Evolutionary conservation across 1,140 invertebrate genomes (phyloP).

Genomic region (Musca vetustissima): DNA sequence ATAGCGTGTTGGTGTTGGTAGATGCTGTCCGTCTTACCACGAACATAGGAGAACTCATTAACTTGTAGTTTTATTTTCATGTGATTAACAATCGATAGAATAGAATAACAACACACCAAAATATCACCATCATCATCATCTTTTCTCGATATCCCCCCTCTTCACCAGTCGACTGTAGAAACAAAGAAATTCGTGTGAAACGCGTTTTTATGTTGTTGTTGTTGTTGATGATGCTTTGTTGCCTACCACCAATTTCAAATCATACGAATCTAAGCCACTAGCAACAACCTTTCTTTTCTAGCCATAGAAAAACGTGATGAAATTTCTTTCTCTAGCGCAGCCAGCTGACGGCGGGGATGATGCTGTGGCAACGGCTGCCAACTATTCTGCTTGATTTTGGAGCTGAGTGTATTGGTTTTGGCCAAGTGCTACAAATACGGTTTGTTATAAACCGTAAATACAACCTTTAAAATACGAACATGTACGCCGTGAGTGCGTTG

Average conservation of each 20-base stretch:
- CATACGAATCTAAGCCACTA: not conserved
- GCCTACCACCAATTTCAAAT: not conserved
- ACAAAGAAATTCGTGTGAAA: constrained; percentile 12
- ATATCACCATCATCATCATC: not conserved
- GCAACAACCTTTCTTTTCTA: constrained; percentile 14
- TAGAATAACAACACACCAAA: constrained; percentile 12
- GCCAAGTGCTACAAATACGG: constrained; percentile 22
- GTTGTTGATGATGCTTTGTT: not conserved
- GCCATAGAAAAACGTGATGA: constrained; percentile 16
- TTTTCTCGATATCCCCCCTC: too few relatives aligned
- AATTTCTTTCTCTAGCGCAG: not conserved
- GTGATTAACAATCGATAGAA: constrained; percentile 19
- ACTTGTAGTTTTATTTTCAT: constrained; percentile 21
- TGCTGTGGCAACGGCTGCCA: not conserved
- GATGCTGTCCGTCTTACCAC: not conserved
- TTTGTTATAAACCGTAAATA: constrained; percentile 12
- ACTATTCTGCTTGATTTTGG: not conserved
- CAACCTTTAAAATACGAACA: constrained; percentile 13
- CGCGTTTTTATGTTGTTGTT: constrained; percentile 15
- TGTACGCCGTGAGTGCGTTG: not conserved
- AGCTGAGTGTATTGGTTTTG: not conserved
- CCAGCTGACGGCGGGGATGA: not conserved
- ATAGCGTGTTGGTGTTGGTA: not conserved
- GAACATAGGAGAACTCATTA: constrained; percentile 23
- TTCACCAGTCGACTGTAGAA: not conserved